phyloP scores from a whole-genome alignment of 2,888 invertebrate genomes.

The Petrolisthes manimaculis region DNA sequence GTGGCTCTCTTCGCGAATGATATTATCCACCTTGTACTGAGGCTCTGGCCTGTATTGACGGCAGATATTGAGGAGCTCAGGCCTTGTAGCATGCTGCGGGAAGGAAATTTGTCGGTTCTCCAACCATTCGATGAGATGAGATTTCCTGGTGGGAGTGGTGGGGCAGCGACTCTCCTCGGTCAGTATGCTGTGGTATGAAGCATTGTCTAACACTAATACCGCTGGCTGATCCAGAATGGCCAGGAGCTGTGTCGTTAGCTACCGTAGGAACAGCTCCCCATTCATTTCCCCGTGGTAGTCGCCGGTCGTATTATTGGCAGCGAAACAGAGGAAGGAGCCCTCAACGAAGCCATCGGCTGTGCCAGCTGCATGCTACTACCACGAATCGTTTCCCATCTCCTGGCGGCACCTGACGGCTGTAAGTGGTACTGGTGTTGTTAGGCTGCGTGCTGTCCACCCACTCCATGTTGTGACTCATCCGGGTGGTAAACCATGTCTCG shows the following conservation, averaged over 20 bases:
- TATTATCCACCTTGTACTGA: too few relatives aligned
- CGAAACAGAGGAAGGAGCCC: background rate
- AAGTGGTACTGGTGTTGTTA: background rate
- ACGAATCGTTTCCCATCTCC: constrained; percentile 15
- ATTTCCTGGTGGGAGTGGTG: background rate
- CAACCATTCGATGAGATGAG: background rate
- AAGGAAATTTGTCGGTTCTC: too few relatives aligned
- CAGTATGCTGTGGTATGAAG: too few relatives aligned
- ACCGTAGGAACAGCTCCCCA: background rate
- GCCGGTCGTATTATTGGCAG: constrained; percentile 3
- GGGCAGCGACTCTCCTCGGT: background rate
- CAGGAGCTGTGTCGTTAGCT: constrained; percentile 15
- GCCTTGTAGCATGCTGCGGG: background rate
- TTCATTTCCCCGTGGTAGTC: constrained; percentile 16
- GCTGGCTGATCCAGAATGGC: background rate
- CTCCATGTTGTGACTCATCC: too few relatives aligned
- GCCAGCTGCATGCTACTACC: constrained; percentile 21
- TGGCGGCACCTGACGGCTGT: constrained; percentile 12
- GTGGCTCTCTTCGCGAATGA: too few relatives aligned
- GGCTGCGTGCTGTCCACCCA: constrained; percentile 27
- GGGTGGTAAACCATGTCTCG: too few relatives aligned
- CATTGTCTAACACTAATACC: background rate
- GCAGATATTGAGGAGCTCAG: background rate
- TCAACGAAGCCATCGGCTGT: constrained; percentile 1
- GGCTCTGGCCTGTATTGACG: too few relatives aligned